Base-by-base conservation (phyloP, 2,113 vertebrate species). In the Megaceryle maxima region DNA sequence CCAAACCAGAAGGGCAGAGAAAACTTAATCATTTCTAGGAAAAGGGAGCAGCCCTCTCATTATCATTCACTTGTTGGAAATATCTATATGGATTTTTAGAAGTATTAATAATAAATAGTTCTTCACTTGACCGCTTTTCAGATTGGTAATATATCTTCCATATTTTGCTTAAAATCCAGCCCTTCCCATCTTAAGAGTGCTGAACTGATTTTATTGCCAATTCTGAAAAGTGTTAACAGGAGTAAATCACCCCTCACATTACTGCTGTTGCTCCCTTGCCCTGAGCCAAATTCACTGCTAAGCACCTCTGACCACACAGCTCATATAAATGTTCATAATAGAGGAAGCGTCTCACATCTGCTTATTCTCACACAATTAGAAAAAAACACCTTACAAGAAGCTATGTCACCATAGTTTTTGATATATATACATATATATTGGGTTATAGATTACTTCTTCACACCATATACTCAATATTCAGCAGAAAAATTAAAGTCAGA, bases 161-260 rank as follows among this genome's bases (percentile, higher is more conserved):
- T 56, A 89, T 82, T 94, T 90, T 91, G 43, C 77, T 84, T 90
- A 80, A 86, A 95, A 94, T 67, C 67, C 83, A 92, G 37, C 17
- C n/a, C 72, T 90, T 95, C 37, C 51, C 48, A 53, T 73, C 39
- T 88, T 95, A 95, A 90, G 46, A 88, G 39, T 75, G 83, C 50
- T 56, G 60, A 70, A 66, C 80, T 72, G 62, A 85, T 77, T 96
- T 87, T 90, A 93, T 83, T 92, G 86, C 87, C 93, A 96, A 85
- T 92, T 90, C 90, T 96, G 95, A 96, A 95, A 96, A 92, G 90
- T 80, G 96, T 94, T 95, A 84, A 91, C 93, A 93, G 96, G 94
- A 96, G 94, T 86, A 87, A 92, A 95, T 90, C 92, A 96, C 92
- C 78, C 96, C 91, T 94, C 69, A 73, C 79, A 81, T 96, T 91